Conservation (phyloP, 2,888 invertebrate genomes). For the Aphrophora alni region DNA sequence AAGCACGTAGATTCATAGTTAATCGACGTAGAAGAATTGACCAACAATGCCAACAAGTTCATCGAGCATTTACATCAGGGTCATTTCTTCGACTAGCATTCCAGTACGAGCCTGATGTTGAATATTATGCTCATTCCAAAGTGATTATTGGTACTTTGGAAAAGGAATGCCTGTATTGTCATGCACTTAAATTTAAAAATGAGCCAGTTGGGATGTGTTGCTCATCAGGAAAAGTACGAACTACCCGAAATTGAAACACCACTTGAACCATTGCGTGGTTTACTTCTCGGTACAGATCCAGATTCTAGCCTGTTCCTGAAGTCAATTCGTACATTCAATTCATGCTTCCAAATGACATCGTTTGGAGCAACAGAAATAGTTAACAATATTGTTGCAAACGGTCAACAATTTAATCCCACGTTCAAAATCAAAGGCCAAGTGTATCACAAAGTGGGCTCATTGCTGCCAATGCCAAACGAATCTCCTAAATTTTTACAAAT, state of each 20-base stretch:
- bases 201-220: conserved; percentile 39
- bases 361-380: background rate
- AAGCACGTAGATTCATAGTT: too few species aligned
- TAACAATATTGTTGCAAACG: too few species aligned
- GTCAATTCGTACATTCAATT: background rate
- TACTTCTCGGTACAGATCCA: conserved; percentile 5
- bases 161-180: background rate
- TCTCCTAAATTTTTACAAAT: background rate
- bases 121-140: too few species aligned
- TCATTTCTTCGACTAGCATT: too few species aligned
- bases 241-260: conserved; percentile 12
- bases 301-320: conserved; percentile 30
- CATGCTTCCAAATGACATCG: background rate
- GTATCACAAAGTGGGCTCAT: background rate
- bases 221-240: conserved; percentile 35
- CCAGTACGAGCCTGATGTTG: too few species aligned
- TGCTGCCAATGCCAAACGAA: background rate
- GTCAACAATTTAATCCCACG: too few species aligned
- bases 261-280: conserved; percentile 32
- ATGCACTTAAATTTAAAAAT: conserved; percentile 27
- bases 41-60: too few species aligned
- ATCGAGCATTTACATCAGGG: too few species aligned
- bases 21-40: too few species aligned
- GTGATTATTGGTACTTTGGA: background rate
- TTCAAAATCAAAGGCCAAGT: background rate